Evolutionary conservation across 2,113 vertebrate genomes (phyloP).

Genomic region (Ranitomeya variabilis): DNA sequence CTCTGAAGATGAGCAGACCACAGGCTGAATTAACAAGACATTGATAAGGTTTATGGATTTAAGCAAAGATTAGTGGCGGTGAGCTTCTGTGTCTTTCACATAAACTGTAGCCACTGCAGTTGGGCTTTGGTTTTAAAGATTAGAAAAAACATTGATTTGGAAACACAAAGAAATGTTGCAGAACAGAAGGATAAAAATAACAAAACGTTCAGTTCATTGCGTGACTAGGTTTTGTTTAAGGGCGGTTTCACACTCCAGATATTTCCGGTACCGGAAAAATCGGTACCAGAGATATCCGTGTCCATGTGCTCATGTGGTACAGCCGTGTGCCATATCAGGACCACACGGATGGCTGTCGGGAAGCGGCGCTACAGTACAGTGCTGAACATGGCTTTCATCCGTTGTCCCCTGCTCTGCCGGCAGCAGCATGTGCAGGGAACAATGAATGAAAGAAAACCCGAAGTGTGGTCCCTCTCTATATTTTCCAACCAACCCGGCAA

Average conservation of each 20-base stretch:
- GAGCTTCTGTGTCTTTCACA: constrained; percentile 62
- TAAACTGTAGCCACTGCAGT: constrained; percentile 56
- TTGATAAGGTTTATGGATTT: constrained; percentile 69
- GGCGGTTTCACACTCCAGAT: not conserved
- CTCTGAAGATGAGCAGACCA: constrained; percentile 5
- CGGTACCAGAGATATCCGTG: too few relatives aligned
- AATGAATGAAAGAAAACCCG: too few relatives aligned
- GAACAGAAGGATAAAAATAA: not conserved
- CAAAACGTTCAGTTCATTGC: not conserved
- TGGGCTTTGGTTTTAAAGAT: constrained; percentile 38
- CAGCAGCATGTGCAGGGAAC: too few relatives aligned
- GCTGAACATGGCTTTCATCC: too few relatives aligned
- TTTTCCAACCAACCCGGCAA: too few relatives aligned
- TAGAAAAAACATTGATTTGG: constrained; percentile 23
- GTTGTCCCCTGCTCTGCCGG: too few relatives aligned
- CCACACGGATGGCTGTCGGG: too few relatives aligned
- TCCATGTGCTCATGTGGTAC: too few relatives aligned
- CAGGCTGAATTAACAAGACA: constrained; percentile 63
- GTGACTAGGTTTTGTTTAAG: not conserved
- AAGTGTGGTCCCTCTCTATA: too few relatives aligned
- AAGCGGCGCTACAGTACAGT: too few relatives aligned
- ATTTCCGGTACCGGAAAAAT: too few relatives aligned
- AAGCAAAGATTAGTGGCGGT: constrained; percentile 62
- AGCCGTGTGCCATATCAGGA: too few relatives aligned
- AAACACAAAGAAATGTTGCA: not conserved